Conservation (phyloP, 2,113 vertebrate genomes). For the Malurus alboscapulatus region DNA sequence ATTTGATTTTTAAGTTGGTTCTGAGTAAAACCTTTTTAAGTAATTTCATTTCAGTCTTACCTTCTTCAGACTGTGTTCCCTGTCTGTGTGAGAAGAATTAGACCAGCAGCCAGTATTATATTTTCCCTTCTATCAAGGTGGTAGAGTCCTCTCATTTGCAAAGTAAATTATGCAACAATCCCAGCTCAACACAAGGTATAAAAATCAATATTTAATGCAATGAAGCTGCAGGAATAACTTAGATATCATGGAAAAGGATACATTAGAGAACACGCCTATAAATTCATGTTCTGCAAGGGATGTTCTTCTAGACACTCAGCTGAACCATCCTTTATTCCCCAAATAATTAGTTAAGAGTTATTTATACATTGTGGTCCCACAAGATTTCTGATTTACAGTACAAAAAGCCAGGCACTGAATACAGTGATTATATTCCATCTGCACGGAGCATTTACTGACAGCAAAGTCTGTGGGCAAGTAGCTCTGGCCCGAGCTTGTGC, state of each 20-base stretch:
- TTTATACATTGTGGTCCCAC: slow-evolving; percentile 41
- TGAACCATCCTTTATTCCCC: slow-evolving; percentile 39
- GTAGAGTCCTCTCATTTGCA: not conserved
- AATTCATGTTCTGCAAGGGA: not conserved
- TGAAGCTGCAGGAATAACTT: not conserved
- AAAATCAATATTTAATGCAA: not conserved
- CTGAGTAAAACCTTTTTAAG: not conserved
- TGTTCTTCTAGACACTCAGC: not conserved
- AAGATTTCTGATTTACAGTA: slow-evolving; percentile 52
- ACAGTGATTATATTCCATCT: slow-evolving; percentile 55
- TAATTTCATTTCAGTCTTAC: not conserved
- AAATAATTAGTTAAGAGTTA: slow-evolving; percentile 51
- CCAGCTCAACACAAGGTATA: not conserved
- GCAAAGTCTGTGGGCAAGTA: slow-evolving; percentile 51
- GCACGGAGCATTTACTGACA: slow-evolving; percentile 41
- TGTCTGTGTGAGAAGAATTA: not conserved
- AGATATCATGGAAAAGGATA: not conserved
- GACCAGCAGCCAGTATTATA: not conserved
- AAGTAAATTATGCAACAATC: not conserved
- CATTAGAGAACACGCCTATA: not conserved
- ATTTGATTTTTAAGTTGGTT: not conserved
- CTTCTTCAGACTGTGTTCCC: not conserved
- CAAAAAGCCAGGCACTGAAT: slow-evolving; percentile 53
- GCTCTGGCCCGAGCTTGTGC: not conserved
- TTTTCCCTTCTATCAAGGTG: not conserved